These are phyloP conservation scores for Drosophila formosana DNA, from an alignment of 2,888 invertebrate genomes.

Conservation along the genomic window DNA sequence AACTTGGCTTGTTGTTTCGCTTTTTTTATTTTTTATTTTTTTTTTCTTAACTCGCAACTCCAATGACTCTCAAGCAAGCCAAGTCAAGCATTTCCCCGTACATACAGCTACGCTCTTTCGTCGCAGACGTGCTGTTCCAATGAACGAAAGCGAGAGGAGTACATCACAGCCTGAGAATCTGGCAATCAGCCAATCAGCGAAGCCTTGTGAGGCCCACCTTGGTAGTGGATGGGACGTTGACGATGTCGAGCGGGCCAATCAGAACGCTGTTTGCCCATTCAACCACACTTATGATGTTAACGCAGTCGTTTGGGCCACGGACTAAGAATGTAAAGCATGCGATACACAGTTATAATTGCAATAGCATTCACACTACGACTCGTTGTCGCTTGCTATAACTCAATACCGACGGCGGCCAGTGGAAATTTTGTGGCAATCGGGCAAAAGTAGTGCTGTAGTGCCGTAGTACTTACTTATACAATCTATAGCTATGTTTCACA, in stretches of 20 bases:
- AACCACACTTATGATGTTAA: slow-evolving; percentile 11
- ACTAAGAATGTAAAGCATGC: slow-evolving; percentile 16
- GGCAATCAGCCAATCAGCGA: slow-evolving; percentile 35
- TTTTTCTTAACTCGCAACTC: not conserved
- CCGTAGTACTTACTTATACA: not conserved
- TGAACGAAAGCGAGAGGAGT: slow-evolving; percentile 1
- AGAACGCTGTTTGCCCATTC: slow-evolving; percentile 16
- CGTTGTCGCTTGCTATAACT: slow-evolving; percentile 36
- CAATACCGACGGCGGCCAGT: slow-evolving; percentile 32
- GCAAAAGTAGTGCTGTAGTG: not conserved
- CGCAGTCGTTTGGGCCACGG: slow-evolving; percentile 9
- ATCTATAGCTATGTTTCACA: not conserved
- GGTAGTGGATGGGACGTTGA: slow-evolving; percentile 41
- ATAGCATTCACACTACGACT: slow-evolving; percentile 47
- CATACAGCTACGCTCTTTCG: slow-evolving; percentile 12
- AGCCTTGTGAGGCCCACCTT: not conserved
- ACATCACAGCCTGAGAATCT: not conserved
- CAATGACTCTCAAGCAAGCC: too few relatives aligned
- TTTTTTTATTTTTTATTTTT: not conserved
- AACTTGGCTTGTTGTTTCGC: slow-evolving; percentile 9
- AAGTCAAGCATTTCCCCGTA: not conserved
- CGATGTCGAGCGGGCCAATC: slow-evolving; percentile 42
- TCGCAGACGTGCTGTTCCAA: not conserved
- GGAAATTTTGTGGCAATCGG: not conserved
- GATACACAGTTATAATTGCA: slow-evolving; percentile 46